Percentiles rank a stretch among this genome's conserved stretches.
These are phyloP conservation scores for Eupelmus urozonus DNA, from an alignment of 2,888 invertebrate species.

Conservation along the genomic window DNA sequence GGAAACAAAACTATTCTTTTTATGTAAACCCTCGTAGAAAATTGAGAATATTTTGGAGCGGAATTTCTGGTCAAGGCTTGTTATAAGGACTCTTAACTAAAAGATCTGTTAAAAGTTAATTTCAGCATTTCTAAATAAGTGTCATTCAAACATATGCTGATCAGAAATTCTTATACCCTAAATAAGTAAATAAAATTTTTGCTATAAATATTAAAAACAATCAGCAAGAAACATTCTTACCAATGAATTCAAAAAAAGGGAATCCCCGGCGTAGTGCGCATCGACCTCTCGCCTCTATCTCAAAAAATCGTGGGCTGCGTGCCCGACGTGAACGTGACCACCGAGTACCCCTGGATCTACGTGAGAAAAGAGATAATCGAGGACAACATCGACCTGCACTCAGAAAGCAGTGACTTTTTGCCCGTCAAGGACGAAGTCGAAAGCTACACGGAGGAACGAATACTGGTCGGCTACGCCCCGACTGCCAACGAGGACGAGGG, in stretches of 20 bases:
- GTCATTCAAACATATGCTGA: too few species aligned
- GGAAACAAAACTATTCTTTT: too few species aligned
- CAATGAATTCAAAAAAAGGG: conserved; percentile 23
- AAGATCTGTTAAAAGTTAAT: too few species aligned
- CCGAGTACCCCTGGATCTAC: conserved; percentile 86
- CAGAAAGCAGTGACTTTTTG: conserved; percentile 79
- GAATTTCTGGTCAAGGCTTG: too few species aligned
- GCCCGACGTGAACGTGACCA: conserved; percentile 84
- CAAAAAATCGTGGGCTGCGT: conserved; percentile 82
- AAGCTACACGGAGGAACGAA: conserved; percentile 70
- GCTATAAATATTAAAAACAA: not conserved
- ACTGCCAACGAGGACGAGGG: conserved; percentile 82
- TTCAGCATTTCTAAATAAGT: too few species aligned
- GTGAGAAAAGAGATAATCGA: conserved; percentile 81
- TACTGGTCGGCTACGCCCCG: conserved; percentile 84
- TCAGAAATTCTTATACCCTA: too few species aligned
- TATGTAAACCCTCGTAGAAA: too few species aligned
- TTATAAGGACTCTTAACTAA: too few species aligned
- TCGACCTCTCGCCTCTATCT: conserved; percentile 80
- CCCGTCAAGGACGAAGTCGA: conserved; percentile 75
- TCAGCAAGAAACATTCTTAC: not conserved
- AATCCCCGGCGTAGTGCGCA: conserved; percentile 79
- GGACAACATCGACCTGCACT: conserved; percentile 81
- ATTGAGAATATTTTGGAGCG: too few species aligned
- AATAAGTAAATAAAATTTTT: conserved; percentile 6